phyloP scores from a whole-genome alignment of 1,140 invertebrate species.

The Philaenus spumarius region DNA sequence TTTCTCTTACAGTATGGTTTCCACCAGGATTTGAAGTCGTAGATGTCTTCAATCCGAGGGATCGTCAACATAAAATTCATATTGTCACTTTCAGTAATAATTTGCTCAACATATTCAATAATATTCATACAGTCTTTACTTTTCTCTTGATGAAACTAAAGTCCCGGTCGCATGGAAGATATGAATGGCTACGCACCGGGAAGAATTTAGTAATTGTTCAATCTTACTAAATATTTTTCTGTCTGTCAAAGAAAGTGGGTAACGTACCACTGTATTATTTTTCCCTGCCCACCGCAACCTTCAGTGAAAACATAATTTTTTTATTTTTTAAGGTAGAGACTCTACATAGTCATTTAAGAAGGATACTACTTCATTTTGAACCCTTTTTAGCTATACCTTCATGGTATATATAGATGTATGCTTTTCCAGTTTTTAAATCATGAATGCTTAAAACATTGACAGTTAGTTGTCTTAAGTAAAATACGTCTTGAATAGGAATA shows the following conservation, averaged over 20 bases:
- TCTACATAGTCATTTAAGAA: conserved; percentile 15
- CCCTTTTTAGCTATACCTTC: conserved; percentile 16
- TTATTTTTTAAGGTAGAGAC: background rate
- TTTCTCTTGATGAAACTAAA: conserved; percentile 19
- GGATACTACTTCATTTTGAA: conserved; percentile 16
- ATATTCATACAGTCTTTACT: conserved; percentile 2
- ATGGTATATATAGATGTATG: conserved; percentile 12
- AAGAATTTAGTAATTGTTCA: conserved; percentile 18
- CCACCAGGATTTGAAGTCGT: conserved; percentile 18
- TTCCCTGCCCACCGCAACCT: conserved; percentile 17
- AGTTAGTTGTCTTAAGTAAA: too few relatives aligned
- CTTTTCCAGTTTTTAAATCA: background rate
- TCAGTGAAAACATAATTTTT: conserved; percentile 20
- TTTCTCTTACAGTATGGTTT: conserved; percentile 11
- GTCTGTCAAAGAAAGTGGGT: too few relatives aligned
- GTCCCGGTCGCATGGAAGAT: conserved; percentile 23
- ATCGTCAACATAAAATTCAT: conserved; percentile 8
- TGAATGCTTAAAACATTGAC: too few relatives aligned
- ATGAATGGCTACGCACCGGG: conserved; percentile 20
- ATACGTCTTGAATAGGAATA: too few relatives aligned
- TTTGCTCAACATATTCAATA: conserved; percentile 16
- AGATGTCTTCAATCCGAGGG: conserved; percentile 8
- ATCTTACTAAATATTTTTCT: conserved; percentile 18
- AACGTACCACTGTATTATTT: too few relatives aligned
- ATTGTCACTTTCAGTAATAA: conserved; percentile 8